Percentiles rank a stretch among this genome's conserved stretches.
Evolutionary conservation across 2,113 vertebrate genomes (phyloP).

Genomic region (Alosa alosa): DNA sequence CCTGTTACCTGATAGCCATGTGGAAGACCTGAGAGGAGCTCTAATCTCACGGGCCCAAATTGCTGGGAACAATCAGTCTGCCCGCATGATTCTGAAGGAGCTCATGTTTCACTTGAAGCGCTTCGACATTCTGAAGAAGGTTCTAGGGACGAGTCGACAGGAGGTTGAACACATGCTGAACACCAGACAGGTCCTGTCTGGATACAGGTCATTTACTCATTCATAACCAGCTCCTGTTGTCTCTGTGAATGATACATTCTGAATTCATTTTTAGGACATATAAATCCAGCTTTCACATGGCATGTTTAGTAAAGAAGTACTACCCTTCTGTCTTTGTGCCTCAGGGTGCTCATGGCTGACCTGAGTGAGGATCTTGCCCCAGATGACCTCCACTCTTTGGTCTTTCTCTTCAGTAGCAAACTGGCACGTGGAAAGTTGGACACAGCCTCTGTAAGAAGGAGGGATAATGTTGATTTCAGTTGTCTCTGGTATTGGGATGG

Average conservation of each 20-base stretch:
- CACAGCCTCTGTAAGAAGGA: constrained; percentile 28
- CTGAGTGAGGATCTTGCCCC: constrained; percentile 22
- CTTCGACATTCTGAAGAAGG: constrained; percentile 39
- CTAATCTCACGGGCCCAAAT: constrained; percentile 17
- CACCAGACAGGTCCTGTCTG: constrained; percentile 23
- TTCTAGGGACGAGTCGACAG: constrained; percentile 26
- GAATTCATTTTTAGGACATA: neutral
- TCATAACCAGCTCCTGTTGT: neutral
- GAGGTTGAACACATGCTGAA: constrained; percentile 35
- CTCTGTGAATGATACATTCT: neutral
- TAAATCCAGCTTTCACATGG: neutral
- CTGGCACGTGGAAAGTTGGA: constrained; percentile 28
- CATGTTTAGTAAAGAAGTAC: neutral
- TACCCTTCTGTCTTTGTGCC: neutral
- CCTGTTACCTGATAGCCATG: constrained; percentile 5
- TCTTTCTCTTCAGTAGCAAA: constrained; percentile 32
- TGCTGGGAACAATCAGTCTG: neutral
- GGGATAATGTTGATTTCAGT: neutral
- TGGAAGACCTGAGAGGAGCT: constrained; percentile 33
- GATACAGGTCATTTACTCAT: constrained; percentile 31
- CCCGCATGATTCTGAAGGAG: constrained; percentile 32
- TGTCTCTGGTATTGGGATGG: neutral
- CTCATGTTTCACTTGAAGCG: constrained; percentile 42
- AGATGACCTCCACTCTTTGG: constrained; percentile 27
- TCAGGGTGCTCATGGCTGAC: constrained; percentile 42